These are phyloP conservation scores for Nomada lathburiana DNA, from an alignment of 2,888 invertebrate genomes.

Conservation along the genomic window DNA sequence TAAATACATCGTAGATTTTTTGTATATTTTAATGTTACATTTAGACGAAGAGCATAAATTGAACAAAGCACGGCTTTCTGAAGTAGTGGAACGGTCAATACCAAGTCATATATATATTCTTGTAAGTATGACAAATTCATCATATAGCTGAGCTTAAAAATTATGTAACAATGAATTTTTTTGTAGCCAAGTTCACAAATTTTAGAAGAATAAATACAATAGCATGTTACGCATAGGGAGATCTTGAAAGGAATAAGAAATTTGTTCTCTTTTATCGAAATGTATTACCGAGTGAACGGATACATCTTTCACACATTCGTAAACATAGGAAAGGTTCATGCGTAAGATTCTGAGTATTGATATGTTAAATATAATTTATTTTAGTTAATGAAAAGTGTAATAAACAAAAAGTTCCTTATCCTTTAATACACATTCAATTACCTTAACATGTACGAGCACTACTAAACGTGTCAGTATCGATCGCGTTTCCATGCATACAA, in stretches of 20 bases:
- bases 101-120: conserved; percentile 89
- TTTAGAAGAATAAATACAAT: conserved; percentile 72
- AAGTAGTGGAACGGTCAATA: conserved; percentile 87
- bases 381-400: conserved; percentile 42
- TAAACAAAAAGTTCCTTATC: conserved; percentile 38
- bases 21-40: conserved; percentile 70
- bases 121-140: conserved; percentile 83
- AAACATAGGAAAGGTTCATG: conserved; percentile 61
- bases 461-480: conserved; percentile 33
- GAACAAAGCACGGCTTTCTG: conserved; percentile 85
- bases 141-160: neutral
- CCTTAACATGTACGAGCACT: neutral
- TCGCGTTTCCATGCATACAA: conserved; percentile 18
- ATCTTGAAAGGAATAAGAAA: conserved; percentile 4
- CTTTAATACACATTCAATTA: conserved; percentile 8
- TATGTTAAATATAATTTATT: conserved; percentile 67
- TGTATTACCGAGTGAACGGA: conserved; percentile 47
- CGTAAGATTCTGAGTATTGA: conserved; percentile 58
- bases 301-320: conserved; percentile 52
- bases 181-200: conserved; percentile 80
- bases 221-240: neutral
- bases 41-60: conserved; percentile 83
- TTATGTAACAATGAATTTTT: conserved; percentile 27
- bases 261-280: conserved; percentile 42
- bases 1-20: conserved; percentile 26